These are phyloP conservation scores for Hiodon alosoides DNA, from an alignment of 2,113 vertebrate genomes.

Conservation along the genomic window DNA sequence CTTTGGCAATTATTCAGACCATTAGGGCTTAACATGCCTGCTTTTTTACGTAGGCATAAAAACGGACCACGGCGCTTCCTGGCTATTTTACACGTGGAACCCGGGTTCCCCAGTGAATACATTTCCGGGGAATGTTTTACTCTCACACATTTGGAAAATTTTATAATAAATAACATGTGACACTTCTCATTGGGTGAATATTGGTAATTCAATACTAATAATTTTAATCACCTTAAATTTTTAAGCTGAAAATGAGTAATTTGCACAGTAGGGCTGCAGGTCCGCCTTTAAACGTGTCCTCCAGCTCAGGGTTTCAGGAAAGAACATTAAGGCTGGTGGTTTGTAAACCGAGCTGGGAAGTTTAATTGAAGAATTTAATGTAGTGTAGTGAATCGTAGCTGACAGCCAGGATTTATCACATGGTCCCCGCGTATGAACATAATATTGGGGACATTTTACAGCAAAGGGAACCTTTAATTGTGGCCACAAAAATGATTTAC, in stretches of 20 bases:
- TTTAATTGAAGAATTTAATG: slow-evolving; percentile 76
- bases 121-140: too few species aligned
- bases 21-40: too few species aligned
- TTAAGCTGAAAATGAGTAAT: slow-evolving; percentile 43
- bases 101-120: too few species aligned
- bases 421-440: slow-evolving; percentile 58
- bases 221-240: slow-evolving; percentile 17
- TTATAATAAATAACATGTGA: too few species aligned
- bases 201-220: slow-evolving; percentile 12
- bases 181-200: not conserved
- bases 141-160: too few species aligned
- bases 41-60: too few species aligned
- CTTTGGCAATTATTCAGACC: too few species aligned
- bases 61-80: too few species aligned
- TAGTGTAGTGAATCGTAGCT: slow-evolving; percentile 68
- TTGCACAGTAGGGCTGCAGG: slow-evolving; percentile 38
- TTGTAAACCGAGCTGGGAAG: slow-evolving; percentile 72
- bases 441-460: slow-evolving; percentile 65
- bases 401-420: slow-evolving; percentile 68
- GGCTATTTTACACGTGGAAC: too few species aligned
- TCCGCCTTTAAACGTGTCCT: slow-evolving; percentile 46
- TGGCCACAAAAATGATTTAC: slow-evolving; percentile 72
- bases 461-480: slow-evolving; percentile 59
- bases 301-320: slow-evolving; percentile 29
- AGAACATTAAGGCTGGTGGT: slow-evolving; percentile 58